Evolutionary conservation across 2,113 vertebrate genomes (phyloP).

Genomic region (Addax nasomaculatus): DNA sequence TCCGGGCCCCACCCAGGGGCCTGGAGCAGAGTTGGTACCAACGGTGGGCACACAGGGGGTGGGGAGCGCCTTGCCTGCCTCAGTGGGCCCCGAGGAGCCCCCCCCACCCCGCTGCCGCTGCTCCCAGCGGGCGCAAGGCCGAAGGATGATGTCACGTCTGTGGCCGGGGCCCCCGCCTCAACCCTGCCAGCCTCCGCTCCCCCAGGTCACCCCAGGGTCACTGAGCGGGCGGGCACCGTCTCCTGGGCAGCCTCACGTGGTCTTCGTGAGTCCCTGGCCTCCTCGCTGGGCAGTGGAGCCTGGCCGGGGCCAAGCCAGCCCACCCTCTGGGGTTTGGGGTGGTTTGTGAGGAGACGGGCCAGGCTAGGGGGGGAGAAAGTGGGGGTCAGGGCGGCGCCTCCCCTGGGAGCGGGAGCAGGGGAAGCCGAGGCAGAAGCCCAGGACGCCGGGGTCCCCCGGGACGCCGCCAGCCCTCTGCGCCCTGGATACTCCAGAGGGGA

Average conservation of each 20-base stretch:
- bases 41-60: rapidly evolving
- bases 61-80: background rate
- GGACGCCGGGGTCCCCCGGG: background rate
- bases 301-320: background rate
- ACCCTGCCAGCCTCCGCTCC: background rate
- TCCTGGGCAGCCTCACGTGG: background rate
- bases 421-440: rapidly evolving
- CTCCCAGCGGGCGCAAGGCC: background rate
- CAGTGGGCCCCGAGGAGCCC: background rate
- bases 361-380: background rate
- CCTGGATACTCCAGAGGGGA: background rate
- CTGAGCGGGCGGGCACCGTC: rapidly evolving
- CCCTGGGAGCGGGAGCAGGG: too few species aligned
- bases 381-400: rapidly evolving
- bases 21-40: background rate
- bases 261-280: rapidly evolving
- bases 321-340: too few species aligned
- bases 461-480: rapidly evolving
- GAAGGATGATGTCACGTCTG: conserved; percentile 33
- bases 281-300: rapidly evolving
- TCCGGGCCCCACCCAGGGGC: background rate
- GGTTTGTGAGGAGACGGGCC: background rate
- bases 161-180: background rate
- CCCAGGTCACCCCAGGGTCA: background rate
- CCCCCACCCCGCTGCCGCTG: rapidly evolving